Conservation (phyloP, 2,113 vertebrate species). For the Leptobrachium ailaonicum region DNA sequence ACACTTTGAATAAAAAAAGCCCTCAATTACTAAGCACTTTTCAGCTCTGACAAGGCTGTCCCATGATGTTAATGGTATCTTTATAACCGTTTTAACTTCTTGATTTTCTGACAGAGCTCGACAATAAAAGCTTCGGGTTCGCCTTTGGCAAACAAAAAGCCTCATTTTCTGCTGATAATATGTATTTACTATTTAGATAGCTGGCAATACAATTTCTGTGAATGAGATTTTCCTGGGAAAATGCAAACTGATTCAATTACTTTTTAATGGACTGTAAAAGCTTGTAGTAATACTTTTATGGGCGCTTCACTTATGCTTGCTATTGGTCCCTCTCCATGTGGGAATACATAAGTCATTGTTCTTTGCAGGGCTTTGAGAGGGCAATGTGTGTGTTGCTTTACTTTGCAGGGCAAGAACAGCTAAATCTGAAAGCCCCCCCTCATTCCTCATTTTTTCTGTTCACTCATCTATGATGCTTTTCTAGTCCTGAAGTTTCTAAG, state of each 20-base stretch:
- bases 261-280: constrained; percentile 84
- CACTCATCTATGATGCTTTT: too few species aligned
- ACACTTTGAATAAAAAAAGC: constrained; percentile 65
- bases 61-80: constrained; percentile 74
- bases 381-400: neutral
- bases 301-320: constrained; percentile 56
- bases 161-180: constrained; percentile 77
- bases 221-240: constrained; percentile 78
- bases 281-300: constrained; percentile 65
- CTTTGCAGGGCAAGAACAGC: too few species aligned
- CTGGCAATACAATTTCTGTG: constrained; percentile 77
- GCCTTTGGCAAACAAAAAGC: constrained; percentile 77
- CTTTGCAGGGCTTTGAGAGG: constrained; percentile 13
- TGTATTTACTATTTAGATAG: constrained; percentile 84
- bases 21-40: constrained; percentile 72
- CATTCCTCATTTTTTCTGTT: too few species aligned
- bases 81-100: constrained; percentile 80
- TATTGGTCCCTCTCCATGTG: constrained; percentile 24
- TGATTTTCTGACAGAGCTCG: constrained; percentile 71
- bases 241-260: constrained; percentile 84
- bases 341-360: constrained; percentile 46
- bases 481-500: too few species aligned
- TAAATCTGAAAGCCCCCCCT: too few species aligned
- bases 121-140: constrained; percentile 68
- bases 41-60: constrained; percentile 67